A percentile compares a stretch with the other conserved stretches of the same genome.
Conservation (phyloP, 2,888 invertebrate genomes). For the Hyalella azteca region DNA sequence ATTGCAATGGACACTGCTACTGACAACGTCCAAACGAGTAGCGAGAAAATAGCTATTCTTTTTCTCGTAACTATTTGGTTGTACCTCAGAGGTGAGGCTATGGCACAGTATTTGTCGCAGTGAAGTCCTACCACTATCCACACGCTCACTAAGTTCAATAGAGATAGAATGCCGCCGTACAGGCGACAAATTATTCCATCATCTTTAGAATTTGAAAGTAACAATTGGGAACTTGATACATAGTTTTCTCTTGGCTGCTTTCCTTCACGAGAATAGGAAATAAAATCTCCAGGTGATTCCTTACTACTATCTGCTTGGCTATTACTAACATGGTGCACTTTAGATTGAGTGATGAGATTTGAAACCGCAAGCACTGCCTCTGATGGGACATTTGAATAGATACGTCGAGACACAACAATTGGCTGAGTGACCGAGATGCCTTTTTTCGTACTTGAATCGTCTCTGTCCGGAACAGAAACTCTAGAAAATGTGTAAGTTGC, state of each 20-base stretch:
- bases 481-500: no score
- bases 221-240: background rate
- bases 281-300: no score
- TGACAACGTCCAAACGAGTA: slow-evolving; percentile 49
- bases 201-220: background rate
- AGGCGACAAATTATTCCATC: slow-evolving; percentile 47
- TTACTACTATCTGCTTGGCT: no score
- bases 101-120: slow-evolving; percentile 71
- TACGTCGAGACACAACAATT: no score
- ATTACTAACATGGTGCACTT: no score
- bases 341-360: no score
- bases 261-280: background rate
- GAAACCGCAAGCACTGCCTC: no score
- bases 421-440: no score
- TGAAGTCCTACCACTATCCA: slow-evolving; percentile 83
- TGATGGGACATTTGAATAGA: no score
- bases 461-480: no score
- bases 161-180: slow-evolving; percentile 59
- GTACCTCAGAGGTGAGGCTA: slow-evolving; percentile 80
- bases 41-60: slow-evolving; percentile 71
- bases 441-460: no score
- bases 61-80: slow-evolving; percentile 76
- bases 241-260: background rate
- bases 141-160: slow-evolving; percentile 75
- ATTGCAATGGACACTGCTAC: slow-evolving; percentile 40